Evolutionary conservation across 2,888 invertebrate species (phyloP).

Genomic region (Epinotia nisella): DNA sequence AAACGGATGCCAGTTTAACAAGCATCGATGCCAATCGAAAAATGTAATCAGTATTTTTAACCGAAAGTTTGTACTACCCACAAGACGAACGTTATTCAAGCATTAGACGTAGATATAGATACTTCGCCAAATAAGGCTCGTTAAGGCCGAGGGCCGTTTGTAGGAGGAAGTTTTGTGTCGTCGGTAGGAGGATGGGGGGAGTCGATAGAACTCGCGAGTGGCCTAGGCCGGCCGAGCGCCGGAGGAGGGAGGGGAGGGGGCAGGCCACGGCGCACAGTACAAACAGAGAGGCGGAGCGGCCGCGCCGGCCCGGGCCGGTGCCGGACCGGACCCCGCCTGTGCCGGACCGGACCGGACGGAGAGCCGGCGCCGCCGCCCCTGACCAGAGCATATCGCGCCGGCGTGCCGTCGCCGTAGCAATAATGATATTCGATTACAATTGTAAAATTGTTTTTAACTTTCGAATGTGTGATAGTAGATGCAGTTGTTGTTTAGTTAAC

Average conservation of each 20-base stretch:
- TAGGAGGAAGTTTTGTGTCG: slow-evolving; percentile 25
- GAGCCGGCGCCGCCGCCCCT: slow-evolving; percentile 46
- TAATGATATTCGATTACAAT: slow-evolving; percentile 82
- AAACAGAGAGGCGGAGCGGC: slow-evolving; percentile 41
- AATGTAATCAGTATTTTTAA: slow-evolving; percentile 55
- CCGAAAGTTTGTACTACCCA: slow-evolving; percentile 49
- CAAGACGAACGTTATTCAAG: slow-evolving; percentile 31
- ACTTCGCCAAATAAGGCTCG: slow-evolving; percentile 39
- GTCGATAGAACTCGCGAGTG: slow-evolving; percentile 18
- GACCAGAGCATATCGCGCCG: slow-evolving; percentile 67
- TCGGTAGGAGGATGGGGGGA: slow-evolving; percentile 15
- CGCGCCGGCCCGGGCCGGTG: slow-evolving; percentile 39
- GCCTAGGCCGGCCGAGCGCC: slow-evolving; percentile 13
- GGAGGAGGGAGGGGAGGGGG: slow-evolving; percentile 13
- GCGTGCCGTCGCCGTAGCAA: slow-evolving; percentile 79
- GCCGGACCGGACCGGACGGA: slow-evolving; percentile 11
- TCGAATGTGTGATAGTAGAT: slow-evolving; percentile 86
- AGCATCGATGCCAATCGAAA: slow-evolving; percentile 39
- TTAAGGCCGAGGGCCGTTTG: slow-evolving; percentile 33
- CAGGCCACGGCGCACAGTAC: slow-evolving; percentile 38
- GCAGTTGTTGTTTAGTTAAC: slow-evolving; percentile 86
- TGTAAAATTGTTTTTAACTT: slow-evolving; percentile 85
- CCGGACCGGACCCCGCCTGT: slow-evolving; percentile 23
- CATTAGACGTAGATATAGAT: slow-evolving; percentile 39
- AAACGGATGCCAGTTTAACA: slow-evolving; percentile 44